Evolutionary conservation across 2,113 vertebrate species (phyloP).

Genomic region (Tenebrosternarchus preto): DNA sequence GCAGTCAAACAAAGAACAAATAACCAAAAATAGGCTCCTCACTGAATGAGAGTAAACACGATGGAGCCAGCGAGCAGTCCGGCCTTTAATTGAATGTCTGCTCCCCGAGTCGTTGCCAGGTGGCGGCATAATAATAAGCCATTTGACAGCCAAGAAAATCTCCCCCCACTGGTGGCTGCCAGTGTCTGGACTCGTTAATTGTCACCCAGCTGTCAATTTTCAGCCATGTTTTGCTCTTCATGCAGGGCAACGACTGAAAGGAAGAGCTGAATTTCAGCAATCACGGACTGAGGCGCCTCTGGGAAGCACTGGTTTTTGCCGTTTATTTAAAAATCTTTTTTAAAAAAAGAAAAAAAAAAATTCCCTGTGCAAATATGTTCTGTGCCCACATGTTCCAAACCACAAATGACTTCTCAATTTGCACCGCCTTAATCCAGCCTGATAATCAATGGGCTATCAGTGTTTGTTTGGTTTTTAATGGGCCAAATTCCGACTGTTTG

Average conservation of each 20-base stretch:
- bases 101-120: constrained; percentile 52
- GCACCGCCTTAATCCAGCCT: background rate
- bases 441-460: constrained; percentile 17
- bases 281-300: constrained; percentile 45
- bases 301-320: constrained; percentile 36
- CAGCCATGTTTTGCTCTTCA: constrained; percentile 41
- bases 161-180: constrained; percentile 41
- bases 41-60: constrained; percentile 43
- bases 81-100: constrained; percentile 53
- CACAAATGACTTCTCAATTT: constrained; percentile 16
- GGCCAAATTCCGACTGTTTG: constrained; percentile 33
- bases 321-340: constrained; percentile 33
- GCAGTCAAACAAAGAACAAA: constrained; percentile 17
- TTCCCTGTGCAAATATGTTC: background rate
- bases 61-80: constrained; percentile 38
- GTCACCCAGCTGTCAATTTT: constrained; percentile 59
- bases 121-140: constrained; percentile 53
- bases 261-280: constrained; percentile 45
- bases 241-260: constrained; percentile 12
- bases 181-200: constrained; percentile 56
- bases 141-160: constrained; percentile 54
- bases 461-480: constrained; percentile 25
- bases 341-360: background rate
- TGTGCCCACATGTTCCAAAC: background rate
- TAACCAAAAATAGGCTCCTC: constrained; percentile 25